Evolutionary conservation across 2,888 invertebrate species (phyloP), one percentile per base, ranked within the genome.

Genomic region (Conops quadrifasciatus): DNA sequence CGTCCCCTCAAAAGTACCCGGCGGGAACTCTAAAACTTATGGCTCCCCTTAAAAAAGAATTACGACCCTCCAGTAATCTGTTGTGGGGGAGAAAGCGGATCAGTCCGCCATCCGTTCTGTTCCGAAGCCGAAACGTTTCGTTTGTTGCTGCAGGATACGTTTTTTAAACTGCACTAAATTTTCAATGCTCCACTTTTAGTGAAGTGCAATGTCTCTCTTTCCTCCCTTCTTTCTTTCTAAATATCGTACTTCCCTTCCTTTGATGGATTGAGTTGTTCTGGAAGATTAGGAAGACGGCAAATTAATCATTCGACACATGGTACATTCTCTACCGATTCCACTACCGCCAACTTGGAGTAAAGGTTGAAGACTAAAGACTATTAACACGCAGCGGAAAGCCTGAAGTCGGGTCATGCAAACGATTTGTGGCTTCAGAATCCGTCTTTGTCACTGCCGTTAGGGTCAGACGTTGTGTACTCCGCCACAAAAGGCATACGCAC

Each of bases 401-500:
- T n/a, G n/a, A n/a, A n/a, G n/a, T n/a, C n/a, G n/a, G n/a, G n/a
- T n/a, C n/a, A n/a, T n/a, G n/a, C n/a, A n/a, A n/a, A n/a, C n/a
- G n/a, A n/a, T n/a, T n/a, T n/a, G n/a, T n/a, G n/a, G 16, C 16
- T 49, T 49, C 16, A n/a, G 49, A 49, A n/a, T 49, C 49, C 49
- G 49, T 2, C 49, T 16, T 49, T 49, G 49, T 49, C 49, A 2
- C 9, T 9, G 49, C 9, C 9, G 49, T 7, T 49, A 2, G 3
- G 3, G 49, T 7, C 36, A 60, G 60, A 26, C 36, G 13, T 1
- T 2, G 60, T 64, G 73, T 71, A 73, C 73, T 73, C 73, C 72
- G 74, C 73, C 78, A 78, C 78, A 76, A 78, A 78, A 78, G 78
- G 70, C 78, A 78, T 72, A 75, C 74, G 77, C 78, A 78, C 78